Base-by-base conservation (phyloP, 2,888 invertebrate genomes). In the Temnothorax rugatulus region DNA sequence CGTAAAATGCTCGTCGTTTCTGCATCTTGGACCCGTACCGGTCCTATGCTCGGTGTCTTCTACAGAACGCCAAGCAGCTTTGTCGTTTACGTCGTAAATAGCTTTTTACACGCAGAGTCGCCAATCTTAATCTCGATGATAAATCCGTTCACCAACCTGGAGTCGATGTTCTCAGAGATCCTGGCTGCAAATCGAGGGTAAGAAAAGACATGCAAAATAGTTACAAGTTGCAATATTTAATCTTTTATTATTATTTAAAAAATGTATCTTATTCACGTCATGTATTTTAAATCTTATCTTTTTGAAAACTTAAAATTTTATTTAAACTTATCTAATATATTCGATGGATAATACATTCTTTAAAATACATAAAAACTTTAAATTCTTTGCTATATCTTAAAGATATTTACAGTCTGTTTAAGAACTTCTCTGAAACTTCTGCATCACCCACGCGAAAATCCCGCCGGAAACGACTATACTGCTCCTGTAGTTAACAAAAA, bases 381-480 rank as follows among this genome's bases (percentile, higher is more conserved):
- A 0, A 2, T 41, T 59, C 7, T 9, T n/a, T 25, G 18, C 9
- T 54, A 18, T 11, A 9, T 25, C 7, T 18, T 63, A 25, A 41
- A 59, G 2, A 57, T 59, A 71, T 71, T 59, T 59, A 68, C 47
- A 77, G 21, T 57, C 13, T 4, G 18, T 54, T 25, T 75, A 82
- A 75, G 44, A 63, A 4, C 8, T 50, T 59, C 21, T 84, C 9
- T 73, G 52, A 15, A 84, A n/a, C 9, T 59, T 86, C 18, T 88
- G 89, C 57, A 93, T 74, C 61, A 92, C 86, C 89, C 93, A 91
- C 38, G 90, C 91, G 41, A 92, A 76, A 52, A 93, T 74, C 21
- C 92, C 91, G 25, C 92, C 88, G 29, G 93, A 91, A 11, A 93
- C 50, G 13, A 93, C 9, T 11, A 93, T 25, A 34, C 93, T 87